Evolutionary conservation across 2,113 vertebrate genomes (phyloP).

Genomic region (Phycodurus eques): DNA sequence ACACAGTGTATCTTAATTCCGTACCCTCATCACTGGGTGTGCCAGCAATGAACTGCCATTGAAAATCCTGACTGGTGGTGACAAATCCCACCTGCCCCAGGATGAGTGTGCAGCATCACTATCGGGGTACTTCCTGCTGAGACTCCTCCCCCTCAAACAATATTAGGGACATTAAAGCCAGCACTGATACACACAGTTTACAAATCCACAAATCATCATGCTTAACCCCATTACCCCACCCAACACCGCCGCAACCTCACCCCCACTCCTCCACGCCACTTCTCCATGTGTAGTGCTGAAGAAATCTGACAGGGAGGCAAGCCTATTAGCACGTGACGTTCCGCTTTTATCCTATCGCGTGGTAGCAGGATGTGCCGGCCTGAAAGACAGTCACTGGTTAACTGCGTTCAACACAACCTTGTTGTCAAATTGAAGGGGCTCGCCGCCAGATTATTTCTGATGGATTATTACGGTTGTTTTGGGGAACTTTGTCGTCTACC

Average conservation of each 20-base stretch:
- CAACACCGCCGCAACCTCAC: not conserved
- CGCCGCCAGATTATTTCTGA: conserved; percentile 27
- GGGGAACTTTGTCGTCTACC: conserved; percentile 7
- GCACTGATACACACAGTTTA: conserved; percentile 57
- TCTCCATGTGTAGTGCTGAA: conserved; percentile 5
- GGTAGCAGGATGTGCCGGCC: conserved; percentile 37
- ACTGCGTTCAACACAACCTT: conserved; percentile 31
- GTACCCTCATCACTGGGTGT: conserved; percentile 6
- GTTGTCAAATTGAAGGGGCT: conserved; percentile 37
- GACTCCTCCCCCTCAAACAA: conserved; percentile 21
- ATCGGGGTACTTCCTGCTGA: not conserved
- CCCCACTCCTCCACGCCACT: conserved; percentile 8
- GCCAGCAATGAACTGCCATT: conserved; percentile 16
- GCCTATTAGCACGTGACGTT: conserved; percentile 65
- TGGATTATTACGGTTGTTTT: conserved; percentile 30
- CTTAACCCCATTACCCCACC: not conserved
- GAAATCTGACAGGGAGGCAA: conserved; percentile 63
- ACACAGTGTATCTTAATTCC: not conserved
- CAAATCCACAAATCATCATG: conserved; percentile 49
- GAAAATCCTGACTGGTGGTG: conserved; percentile 12
- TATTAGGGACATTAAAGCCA: conserved; percentile 45
- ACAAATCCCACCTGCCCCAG: conserved; percentile 24
- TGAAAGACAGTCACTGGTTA: conserved; percentile 51
- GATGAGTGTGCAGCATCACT: conserved; percentile 32
- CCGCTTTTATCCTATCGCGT: conserved; percentile 53